Evolutionary conservation across 2,888 invertebrate species (phyloP), one percentile per base, ranked within the genome.

Genomic region (Odontocerum albicorne): DNA sequence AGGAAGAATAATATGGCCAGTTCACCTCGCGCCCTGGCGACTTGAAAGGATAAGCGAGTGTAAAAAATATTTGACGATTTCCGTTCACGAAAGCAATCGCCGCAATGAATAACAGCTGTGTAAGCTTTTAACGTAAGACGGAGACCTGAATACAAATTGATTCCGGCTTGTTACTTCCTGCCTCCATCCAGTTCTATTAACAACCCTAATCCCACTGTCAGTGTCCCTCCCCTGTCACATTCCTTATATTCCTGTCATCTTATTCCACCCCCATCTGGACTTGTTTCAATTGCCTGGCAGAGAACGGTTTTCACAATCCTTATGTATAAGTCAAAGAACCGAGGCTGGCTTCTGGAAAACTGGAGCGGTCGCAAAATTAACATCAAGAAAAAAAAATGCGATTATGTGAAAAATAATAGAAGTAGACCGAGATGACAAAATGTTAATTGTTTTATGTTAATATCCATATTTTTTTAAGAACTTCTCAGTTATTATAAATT

Each of bases 131-230:
- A 51, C 55, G 49, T 44, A 50, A 51, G 52, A 47, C 50, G 42
- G 44, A 49, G 59, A 60, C 52, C 51, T 52, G 60, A 56, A 60
- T 60, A 60, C 60, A 54, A 60, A 60, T 60, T 57, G 54, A 54
- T 50, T 46, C 50, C 40, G 44, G 40, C 22, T 44, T 43, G 50
- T 49, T 49, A 38, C 49, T 40, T 40, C 12, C 4, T 40, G 40
- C 12, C 20, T 20, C 8, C 21, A 20, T 21, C n/a, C 13, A 12
- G 10, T 49, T 42, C 20, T 43, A 50, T 42, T 50, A 50, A 50
- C 20, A 32, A 40, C 17, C 49, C 49, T 49, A 39, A 49, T 49
- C 40, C 49, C 19, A 49, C 15, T 40, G 27, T 40, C 36, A 22
- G n/a, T 39, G 49, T 49, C 40, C 49, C 20, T n/a, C 33, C 35